A percentile compares a stretch with the other conserved stretches of the same genome.
These are phyloP conservation scores for Ispidina lecontei DNA, from an alignment of 2,797 vertebrate genomes.

Conservation along the genomic window DNA sequence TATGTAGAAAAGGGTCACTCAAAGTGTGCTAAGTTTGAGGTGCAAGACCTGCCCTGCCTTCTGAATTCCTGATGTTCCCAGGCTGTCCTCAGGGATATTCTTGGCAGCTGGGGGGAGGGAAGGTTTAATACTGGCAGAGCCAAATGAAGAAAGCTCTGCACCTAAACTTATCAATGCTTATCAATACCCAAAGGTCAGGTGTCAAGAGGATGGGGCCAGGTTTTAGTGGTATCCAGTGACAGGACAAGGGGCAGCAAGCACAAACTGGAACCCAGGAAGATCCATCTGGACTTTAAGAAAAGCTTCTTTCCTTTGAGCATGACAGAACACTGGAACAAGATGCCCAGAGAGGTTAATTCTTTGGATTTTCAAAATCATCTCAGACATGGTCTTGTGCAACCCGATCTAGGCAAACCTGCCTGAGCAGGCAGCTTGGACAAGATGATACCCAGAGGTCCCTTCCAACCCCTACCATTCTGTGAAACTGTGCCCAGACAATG, in stretches of 20 bases:
- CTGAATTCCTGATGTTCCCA: background rate
- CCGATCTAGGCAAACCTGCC: background rate
- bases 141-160: background rate
- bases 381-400: background rate
- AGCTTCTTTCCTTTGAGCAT: background rate
- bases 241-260: background rate
- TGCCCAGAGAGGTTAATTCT: background rate
- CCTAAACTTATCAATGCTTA: background rate
- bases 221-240: background rate
- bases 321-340: background rate
- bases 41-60: background rate
- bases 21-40: accelerated
- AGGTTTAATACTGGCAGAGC: background rate
- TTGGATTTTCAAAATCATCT: background rate
- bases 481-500: background rate
- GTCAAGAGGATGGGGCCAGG: background rate
- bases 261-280: background rate
- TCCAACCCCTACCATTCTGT: background rate
- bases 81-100: background rate
- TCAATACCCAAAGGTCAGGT: background rate
- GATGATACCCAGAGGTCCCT: background rate
- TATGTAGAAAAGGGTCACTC: background rate
- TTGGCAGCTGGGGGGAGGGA: no score
- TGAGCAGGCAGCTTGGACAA: background rate
- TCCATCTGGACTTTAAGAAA: background rate